Percentiles rank a stretch among this genome's conserved stretches.
Evolutionary conservation across 1,140 invertebrate species (phyloP).

Genomic region (Brachionus plicatilis): DNA sequence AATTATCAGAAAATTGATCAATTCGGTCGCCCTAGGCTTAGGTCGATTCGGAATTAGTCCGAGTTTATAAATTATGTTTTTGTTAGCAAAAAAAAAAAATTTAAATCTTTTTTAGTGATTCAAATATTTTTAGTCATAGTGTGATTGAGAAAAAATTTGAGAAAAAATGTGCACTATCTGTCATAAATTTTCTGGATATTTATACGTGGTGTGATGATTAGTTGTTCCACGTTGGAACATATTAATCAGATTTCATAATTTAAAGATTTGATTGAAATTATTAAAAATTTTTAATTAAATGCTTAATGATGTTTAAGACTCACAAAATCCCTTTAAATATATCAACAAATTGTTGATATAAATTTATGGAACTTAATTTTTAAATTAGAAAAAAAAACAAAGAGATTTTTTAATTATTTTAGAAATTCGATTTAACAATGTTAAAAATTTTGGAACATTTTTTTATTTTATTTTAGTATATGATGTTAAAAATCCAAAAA

Average conservation of each 20-base stretch:
- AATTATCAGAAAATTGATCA: background rate
- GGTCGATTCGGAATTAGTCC: background rate
- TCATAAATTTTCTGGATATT: background rate
- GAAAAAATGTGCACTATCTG: background rate
- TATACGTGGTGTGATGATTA: background rate
- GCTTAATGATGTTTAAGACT: too few species aligned
- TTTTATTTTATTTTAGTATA: too few species aligned
- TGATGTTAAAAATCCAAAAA: too few species aligned
- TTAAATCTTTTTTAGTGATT: background rate
- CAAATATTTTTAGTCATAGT: constrained; percentile 4
- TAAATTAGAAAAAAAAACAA: too few species aligned
- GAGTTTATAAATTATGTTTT: background rate
- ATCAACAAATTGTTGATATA: background rate
- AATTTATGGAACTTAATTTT: too few species aligned
- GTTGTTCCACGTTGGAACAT: background rate
- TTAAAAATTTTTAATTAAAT: background rate
- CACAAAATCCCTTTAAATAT: too few species aligned
- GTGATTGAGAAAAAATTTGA: constrained; percentile 9
- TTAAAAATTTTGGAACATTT: too few species aligned
- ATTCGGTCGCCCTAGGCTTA: background rate
- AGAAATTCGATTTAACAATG: background rate
- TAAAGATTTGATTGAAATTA: background rate
- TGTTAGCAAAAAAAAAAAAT: background rate
- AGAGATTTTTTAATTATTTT: too few species aligned
- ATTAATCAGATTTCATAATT: background rate